phyloP scores from a whole-genome alignment of 2,113 vertebrate species.

The Gallinago paraguaiae region DNA sequence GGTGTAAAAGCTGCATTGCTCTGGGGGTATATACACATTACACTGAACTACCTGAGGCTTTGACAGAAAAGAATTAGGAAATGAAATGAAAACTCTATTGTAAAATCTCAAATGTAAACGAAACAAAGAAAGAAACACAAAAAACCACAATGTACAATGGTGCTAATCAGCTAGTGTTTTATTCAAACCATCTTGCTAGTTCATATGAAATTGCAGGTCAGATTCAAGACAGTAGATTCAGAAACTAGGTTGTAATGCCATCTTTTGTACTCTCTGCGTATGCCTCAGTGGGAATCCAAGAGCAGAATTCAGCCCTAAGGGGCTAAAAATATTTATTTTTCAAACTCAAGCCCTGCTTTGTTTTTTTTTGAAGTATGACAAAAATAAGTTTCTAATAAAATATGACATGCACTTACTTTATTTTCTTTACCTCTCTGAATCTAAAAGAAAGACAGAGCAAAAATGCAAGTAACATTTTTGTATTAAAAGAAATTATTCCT shows the following conservation, averaged over 20 bases:
- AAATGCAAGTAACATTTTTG: constrained; percentile 2
- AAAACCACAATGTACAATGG: fast-evolving
- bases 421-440: constrained; percentile 9
- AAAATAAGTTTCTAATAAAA: neutral
- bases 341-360: neutral
- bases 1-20: neutral
- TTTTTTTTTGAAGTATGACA: neutral
- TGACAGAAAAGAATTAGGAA: neutral
- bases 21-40: neutral
- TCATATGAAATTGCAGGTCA: neutral
- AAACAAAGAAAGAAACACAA: neutral
- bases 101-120: neutral
- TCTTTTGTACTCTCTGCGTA: neutral
- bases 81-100: neutral
- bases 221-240: neutral
- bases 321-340: neutral
- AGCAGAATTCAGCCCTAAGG: constrained; percentile 6
- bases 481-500: constrained; percentile 36
- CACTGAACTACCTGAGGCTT: neutral
- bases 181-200: neutral
- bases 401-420: neutral
- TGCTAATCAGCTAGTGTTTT: neutral
- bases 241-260: neutral
- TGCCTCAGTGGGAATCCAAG: neutral
- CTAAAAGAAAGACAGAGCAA: neutral